These are phyloP conservation scores for Actenoides hombroni DNA, from an alignment of 2,113 vertebrate species.

Conservation along the genomic window DNA sequence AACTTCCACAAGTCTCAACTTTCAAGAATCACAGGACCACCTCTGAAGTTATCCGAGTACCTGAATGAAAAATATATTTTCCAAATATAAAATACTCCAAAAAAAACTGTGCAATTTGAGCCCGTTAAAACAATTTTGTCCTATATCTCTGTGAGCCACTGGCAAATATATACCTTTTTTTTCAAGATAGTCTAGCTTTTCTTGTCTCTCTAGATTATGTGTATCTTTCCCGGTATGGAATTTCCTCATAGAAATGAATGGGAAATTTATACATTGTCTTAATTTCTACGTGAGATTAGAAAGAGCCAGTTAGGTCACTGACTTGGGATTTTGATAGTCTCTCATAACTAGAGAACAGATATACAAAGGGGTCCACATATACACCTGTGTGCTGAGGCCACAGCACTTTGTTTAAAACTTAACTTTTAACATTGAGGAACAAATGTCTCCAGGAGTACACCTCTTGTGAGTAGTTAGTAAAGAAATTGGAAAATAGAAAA, in stretches of 20 bases:
- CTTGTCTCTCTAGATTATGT: neutral
- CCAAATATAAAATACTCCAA: neutral
- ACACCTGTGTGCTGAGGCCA: neutral
- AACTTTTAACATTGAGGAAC: neutral
- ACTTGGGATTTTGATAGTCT: neutral
- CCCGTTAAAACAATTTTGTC: neutral
- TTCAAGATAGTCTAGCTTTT: neutral
- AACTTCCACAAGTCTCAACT: neutral
- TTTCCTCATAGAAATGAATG: neutral
- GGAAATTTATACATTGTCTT: neutral
- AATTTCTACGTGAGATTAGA: neutral
- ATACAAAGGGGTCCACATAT: neutral
- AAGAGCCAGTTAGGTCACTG: neutral
- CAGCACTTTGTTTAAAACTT: neutral
- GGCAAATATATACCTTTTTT: neutral
- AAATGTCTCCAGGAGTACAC: neutral
- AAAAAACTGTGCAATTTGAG: neutral
- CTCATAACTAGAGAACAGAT: neutral
- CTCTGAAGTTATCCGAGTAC: neutral
- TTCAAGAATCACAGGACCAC: neutral
- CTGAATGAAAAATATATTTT: neutral
- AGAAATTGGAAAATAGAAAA: neutral
- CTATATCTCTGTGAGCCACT: neutral
- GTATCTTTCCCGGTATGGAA: neutral
- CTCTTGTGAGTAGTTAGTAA: neutral